Conservation (phyloP, 1,140 invertebrate species). For the Chironomus striatipennis region DNA sequence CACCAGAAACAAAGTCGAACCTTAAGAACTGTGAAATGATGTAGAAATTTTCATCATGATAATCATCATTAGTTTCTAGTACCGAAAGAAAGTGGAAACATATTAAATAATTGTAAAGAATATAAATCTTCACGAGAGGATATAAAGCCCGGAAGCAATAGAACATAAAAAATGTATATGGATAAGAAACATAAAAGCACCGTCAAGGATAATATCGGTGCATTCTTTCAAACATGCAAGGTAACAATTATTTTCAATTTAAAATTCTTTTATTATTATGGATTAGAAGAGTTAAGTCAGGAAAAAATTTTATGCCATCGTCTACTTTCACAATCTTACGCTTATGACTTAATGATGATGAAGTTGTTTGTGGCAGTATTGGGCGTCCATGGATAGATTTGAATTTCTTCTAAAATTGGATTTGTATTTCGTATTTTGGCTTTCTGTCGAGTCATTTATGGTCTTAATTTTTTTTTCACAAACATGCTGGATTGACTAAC, state of each 20-base stretch:
- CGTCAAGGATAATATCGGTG: conserved; percentile 33
- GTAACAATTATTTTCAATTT: conserved; percentile 31
- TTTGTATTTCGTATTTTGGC: not conserved
- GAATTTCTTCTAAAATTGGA: not conserved
- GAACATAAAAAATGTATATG: conserved; percentile 24
- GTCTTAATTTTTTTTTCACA: no score
- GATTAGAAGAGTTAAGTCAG: not conserved
- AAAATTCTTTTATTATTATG: no score
- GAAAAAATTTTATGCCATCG: no score
- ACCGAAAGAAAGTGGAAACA: conserved; percentile 7
- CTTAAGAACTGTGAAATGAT: not conserved
- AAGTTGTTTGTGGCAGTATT: no score
- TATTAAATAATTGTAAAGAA: not conserved
- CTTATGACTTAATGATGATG: not conserved
- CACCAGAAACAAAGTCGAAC: not conserved
- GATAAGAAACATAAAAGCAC: conserved; percentile 20
- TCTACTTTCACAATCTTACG: no score
- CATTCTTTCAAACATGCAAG: conserved; percentile 41
- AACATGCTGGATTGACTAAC: no score
- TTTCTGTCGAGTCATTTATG: not conserved
- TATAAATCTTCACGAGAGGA: not conserved
- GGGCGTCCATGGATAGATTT: not conserved
- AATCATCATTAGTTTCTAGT: not conserved
- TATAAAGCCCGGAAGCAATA: conserved; percentile 5
- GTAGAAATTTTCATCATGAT: no score